These are phyloP conservation scores for Lophius americanus DNA, from an alignment of 2,797 vertebrate species.

Conservation along the genomic window DNA sequence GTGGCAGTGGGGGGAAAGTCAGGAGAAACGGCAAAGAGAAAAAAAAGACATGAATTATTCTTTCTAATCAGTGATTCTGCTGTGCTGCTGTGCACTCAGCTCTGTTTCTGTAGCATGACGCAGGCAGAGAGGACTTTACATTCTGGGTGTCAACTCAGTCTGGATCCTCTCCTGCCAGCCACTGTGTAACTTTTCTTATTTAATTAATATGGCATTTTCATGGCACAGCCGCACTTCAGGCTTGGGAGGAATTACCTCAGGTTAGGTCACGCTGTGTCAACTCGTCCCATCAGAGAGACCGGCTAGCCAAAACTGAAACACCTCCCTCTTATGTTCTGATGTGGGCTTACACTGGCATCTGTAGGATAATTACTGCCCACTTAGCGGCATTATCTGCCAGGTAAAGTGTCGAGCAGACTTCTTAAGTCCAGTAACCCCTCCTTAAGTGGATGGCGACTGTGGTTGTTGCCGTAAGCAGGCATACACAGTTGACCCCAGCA, in stretches of 20 bases:
- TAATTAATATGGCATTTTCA: conserved; percentile 71
- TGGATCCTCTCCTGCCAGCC: conserved; percentile 38
- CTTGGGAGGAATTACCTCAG: conserved; percentile 50
- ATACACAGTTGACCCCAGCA: conserved; percentile 55
- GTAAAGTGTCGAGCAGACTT: conserved; percentile 29
- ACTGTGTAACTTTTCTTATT: conserved; percentile 46
- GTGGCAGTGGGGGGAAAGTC: conserved; percentile 27
- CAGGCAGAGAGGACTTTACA: conserved; percentile 37
- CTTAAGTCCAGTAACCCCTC: conserved; percentile 39
- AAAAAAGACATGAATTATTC: conserved; percentile 47
- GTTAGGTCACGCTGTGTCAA: conserved; percentile 36
- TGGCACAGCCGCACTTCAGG: conserved; percentile 30
- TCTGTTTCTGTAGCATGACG: conserved; percentile 28
- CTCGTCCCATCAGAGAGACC: not conserved
- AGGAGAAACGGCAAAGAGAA: conserved; percentile 9
- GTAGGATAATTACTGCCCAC: conserved; percentile 45
- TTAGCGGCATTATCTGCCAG: conserved; percentile 41
- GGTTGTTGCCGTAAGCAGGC: not conserved
- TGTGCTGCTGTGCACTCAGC: conserved; percentile 31
- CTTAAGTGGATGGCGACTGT: conserved; percentile 2
- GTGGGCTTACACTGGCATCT: conserved; percentile 33
- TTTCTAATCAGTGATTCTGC: conserved; percentile 53
- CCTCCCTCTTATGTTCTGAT: conserved; percentile 30
- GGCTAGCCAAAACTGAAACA: conserved; percentile 11
- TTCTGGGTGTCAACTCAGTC: conserved; percentile 45